Evolutionary conservation across 2,888 invertebrate genomes (phyloP).

Genomic region (Blastobasis adustella): DNA sequence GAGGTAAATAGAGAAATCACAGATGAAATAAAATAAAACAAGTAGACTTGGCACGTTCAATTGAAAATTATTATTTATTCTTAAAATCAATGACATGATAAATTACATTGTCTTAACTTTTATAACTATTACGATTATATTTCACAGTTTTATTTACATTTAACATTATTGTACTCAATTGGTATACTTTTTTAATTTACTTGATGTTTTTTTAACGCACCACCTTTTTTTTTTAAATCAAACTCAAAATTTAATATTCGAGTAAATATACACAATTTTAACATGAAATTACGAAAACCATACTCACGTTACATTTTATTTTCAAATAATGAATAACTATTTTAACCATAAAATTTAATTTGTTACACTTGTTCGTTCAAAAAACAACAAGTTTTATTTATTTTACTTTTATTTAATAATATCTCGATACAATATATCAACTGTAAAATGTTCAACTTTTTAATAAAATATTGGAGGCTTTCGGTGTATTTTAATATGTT

Average conservation of each 20-base stretch:
- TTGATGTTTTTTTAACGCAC: slow-evolving; percentile 13
- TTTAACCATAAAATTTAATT: too few species aligned
- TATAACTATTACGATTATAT: slow-evolving; percentile 37
- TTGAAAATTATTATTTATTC: slow-evolving; percentile 69
- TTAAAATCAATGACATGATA: slow-evolving; percentile 52
- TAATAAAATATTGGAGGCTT: background rate
- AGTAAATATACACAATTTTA: slow-evolving; percentile 25
- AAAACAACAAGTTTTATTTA: too few species aligned
- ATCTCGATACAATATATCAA: slow-evolving; percentile 1
- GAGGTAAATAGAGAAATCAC: background rate
- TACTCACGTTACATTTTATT: too few species aligned
- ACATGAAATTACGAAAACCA: too few species aligned
- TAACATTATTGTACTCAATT: slow-evolving; percentile 67
- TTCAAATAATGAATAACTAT: too few species aligned
- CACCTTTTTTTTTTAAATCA: too few species aligned
- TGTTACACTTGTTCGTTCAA: too few species aligned
- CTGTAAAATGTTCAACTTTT: slow-evolving; percentile 7
- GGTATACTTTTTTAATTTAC: slow-evolving; percentile 52
- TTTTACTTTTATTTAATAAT: background rate
- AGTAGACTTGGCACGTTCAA: slow-evolving; percentile 66
- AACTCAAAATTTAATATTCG: slow-evolving; percentile 5
- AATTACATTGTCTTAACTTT: slow-evolving; percentile 19
- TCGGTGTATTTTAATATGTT: too few species aligned
- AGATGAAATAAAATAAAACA: slow-evolving; percentile 39
- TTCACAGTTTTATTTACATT: slow-evolving; percentile 61